Percentiles rank a stretch among this genome's conserved stretches.
Conservation (phyloP, 1,140 invertebrate genomes). For the Berghia stephanieae region DNA sequence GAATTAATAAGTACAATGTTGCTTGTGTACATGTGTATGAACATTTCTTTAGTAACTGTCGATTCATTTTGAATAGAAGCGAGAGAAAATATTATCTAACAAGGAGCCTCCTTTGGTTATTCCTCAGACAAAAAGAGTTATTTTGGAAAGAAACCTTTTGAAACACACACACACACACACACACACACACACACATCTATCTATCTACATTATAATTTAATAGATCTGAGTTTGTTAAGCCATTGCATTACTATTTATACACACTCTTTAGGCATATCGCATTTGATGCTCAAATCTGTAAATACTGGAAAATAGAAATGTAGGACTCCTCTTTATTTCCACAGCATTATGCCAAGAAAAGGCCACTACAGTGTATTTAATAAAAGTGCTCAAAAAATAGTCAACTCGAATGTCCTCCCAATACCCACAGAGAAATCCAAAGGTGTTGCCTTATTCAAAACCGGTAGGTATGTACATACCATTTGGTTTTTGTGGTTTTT, state of each 20-base stretch:
- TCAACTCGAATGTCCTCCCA: constrained; percentile 54
- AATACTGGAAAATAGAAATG: background rate
- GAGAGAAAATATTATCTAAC: too few relatives aligned
- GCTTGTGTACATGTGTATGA: background rate
- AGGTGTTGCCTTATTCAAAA: constrained; percentile 53
- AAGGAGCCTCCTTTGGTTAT: too few relatives aligned
- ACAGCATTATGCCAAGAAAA: background rate
- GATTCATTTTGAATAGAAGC: background rate
- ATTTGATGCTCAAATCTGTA: background rate
- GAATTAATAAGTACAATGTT: background rate
- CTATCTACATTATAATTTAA: background rate
- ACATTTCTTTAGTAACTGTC: background rate
- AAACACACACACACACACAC: background rate
- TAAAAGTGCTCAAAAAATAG: constrained; percentile 27
- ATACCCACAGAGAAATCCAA: constrained; percentile 51
- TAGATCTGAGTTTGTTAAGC: too few relatives aligned
- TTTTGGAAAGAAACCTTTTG: background rate
- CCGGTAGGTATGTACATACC: too few relatives aligned
- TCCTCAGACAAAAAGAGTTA: background rate
- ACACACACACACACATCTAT: background rate
- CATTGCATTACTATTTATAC: background rate
- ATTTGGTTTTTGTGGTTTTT: too few relatives aligned
- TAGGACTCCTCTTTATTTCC: background rate
- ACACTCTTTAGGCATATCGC: background rate
- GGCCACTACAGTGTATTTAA: constrained; percentile 48